Evolutionary conservation across 2,797 vertebrate species (phyloP).

Genomic region (Lepus townsendii): DNA sequence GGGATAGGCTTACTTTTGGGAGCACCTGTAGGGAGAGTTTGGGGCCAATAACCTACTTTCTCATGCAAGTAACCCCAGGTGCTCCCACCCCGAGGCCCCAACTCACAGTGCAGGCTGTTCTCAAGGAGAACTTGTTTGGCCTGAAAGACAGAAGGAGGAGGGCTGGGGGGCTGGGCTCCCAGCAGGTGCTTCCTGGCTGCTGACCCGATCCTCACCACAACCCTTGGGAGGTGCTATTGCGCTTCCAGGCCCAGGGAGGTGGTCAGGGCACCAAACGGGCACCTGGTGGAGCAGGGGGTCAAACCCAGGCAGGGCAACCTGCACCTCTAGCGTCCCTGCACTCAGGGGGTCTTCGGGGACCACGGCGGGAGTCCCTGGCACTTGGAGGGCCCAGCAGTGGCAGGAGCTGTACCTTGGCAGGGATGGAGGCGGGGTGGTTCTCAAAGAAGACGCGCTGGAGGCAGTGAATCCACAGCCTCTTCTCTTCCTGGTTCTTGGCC

Average conservation of each 20-base stretch:
- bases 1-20: slow-evolving; percentile 89
- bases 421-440: slow-evolving; percentile 94
- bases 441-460: slow-evolving; percentile 95
- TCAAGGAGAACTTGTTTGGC: slow-evolving; percentile 95
- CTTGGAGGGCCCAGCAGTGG: fast-evolving
- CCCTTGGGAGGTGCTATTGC: too few relatives aligned
- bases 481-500: slow-evolving; percentile 96
- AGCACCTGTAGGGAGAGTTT: slow-evolving; percentile 71
- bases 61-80: neutral
- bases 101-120: slow-evolving; percentile 93
- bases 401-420: slow-evolving; percentile 91
- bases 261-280: neutral
- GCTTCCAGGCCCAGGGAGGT: neutral
- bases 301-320: neutral
- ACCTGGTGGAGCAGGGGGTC: neutral
- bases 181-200: too few relatives aligned
- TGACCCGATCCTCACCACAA: neutral
- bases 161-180: neutral
- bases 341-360: neutral
- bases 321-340: neutral
- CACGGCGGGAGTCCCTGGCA: too few relatives aligned
- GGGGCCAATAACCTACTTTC: neutral
- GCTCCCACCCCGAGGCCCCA: neutral
- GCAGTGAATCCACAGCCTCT: slow-evolving; percentile 95
- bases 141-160: slow-evolving; percentile 83